These are phyloP conservation scores for Melipona quadrifasciata DNA, from an alignment of 1,140 invertebrate genomes.

Conservation along the genomic window DNA sequence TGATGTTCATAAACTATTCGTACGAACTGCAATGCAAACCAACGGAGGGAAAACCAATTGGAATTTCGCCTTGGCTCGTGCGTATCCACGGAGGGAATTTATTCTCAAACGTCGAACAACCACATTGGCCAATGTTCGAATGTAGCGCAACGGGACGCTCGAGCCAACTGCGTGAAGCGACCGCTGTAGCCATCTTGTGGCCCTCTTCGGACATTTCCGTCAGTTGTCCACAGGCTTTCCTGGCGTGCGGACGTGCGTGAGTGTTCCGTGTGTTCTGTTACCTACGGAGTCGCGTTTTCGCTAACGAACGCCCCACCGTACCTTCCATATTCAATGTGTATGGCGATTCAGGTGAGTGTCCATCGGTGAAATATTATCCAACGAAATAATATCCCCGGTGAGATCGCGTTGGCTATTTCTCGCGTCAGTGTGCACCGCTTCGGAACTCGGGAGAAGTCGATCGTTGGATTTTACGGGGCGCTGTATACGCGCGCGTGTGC, in stretches of 20 bases:
- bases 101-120: neutral
- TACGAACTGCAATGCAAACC: too few species aligned
- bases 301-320: slow-evolving; percentile 79
- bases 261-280: slow-evolving; percentile 67
- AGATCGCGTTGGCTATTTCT: neutral
- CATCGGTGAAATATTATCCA: too few species aligned
- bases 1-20: too few species aligned
- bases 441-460: slow-evolving; percentile 45
- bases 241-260: slow-evolving; percentile 64
- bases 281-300: slow-evolving; percentile 75
- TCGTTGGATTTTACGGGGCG: slow-evolving; percentile 28
- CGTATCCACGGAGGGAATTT: too few species aligned
- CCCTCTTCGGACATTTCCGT: slow-evolving; percentile 59
- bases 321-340: slow-evolving; percentile 85
- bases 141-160: neutral
- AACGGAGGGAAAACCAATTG: too few species aligned
- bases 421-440: neutral
- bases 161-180: neutral
- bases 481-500: slow-evolving; percentile 37
- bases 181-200: slow-evolving; percentile 14
- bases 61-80: too few species aligned
- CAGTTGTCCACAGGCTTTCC: slow-evolving; percentile 73
- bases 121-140: neutral
- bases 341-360: slow-evolving; percentile 84
- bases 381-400: neutral